Evolutionary conservation across 2,797 vertebrate genomes (phyloP).

Genomic region (Tinamus major): DNA sequence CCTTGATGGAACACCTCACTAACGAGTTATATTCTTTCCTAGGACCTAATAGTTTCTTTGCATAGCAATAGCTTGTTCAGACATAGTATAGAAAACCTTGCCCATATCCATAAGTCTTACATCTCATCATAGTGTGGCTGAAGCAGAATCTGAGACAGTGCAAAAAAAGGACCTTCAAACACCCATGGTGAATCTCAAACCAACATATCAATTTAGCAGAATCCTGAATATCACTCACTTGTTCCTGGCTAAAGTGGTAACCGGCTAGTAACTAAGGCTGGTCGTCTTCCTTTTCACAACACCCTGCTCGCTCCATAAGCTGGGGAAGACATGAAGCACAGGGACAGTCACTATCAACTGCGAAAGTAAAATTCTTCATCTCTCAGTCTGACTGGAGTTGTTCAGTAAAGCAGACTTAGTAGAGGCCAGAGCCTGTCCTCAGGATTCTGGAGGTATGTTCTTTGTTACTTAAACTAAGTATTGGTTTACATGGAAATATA

Average conservation of each 20-base stretch:
- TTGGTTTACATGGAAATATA: not conserved
- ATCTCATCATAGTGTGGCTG: not conserved
- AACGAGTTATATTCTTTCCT: not conserved
- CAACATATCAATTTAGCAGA: not conserved
- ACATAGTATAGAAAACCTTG: no score
- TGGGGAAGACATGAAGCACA: not conserved
- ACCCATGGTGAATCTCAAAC: not conserved
- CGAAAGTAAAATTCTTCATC: not conserved
- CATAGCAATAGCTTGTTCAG: not conserved
- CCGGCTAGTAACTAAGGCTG: not conserved
- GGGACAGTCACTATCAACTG: not conserved
- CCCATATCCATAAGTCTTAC: not conserved
- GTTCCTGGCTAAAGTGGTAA: not conserved
- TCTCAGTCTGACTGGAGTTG: not conserved
- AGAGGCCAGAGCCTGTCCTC: not conserved
- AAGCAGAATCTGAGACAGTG: not conserved
- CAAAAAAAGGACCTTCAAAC: not conserved
- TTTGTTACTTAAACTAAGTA: not conserved
- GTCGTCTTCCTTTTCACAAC: not conserved
- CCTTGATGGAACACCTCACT: fast-evolving
- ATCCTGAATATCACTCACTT: not conserved
- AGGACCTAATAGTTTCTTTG: not conserved
- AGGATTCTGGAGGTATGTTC: not conserved
- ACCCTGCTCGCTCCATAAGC: not conserved
- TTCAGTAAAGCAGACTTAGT: not conserved